phyloP scores from a whole-genome alignment of 2,888 invertebrate species.

The Melieria crassipennis region DNA sequence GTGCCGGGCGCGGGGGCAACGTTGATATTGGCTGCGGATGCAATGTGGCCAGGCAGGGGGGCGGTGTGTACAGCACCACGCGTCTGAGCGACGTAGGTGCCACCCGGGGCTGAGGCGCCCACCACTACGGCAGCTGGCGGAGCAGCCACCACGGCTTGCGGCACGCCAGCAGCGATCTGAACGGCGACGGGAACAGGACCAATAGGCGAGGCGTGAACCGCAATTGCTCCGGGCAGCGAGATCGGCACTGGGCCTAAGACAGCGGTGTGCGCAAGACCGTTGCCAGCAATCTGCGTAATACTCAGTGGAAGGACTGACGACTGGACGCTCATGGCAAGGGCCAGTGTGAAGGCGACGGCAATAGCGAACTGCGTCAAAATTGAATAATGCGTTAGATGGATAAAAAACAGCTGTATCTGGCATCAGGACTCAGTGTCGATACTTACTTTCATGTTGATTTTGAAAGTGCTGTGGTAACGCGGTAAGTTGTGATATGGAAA shows the following conservation, averaged over 20 bases:
- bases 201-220: conserved; percentile 31
- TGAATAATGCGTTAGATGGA: neutral
- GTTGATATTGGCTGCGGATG: conserved; percentile 62
- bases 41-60: conserved; percentile 62
- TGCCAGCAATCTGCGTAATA: conserved; percentile 42
- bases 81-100: conserved; percentile 63
- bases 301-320: conserved; percentile 56
- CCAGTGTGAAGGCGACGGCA: conserved; percentile 57
- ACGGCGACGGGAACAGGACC: conserved; percentile 27
- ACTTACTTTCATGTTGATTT: conserved; percentile 58
- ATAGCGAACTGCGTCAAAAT: conserved; percentile 50
- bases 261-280: conserved; percentile 57
- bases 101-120: conserved; percentile 58
- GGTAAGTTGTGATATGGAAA: conserved; percentile 31
- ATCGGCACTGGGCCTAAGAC: conserved; percentile 41
- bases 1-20: conserved; percentile 64
- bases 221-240: conserved; percentile 41
- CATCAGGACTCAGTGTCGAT: neutral
- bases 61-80: conserved; percentile 64
- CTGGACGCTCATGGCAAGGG: conserved; percentile 60
- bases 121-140: conserved; percentile 35
- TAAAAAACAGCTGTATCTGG: neutral
- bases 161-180: conserved; percentile 35
- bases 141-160: conserved; percentile 31
- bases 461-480: conserved; percentile 31